These are phyloP conservation scores for Helicorthomorpha holstii DNA, from an alignment of 1,140 invertebrate species.

Conservation along the genomic window DNA sequence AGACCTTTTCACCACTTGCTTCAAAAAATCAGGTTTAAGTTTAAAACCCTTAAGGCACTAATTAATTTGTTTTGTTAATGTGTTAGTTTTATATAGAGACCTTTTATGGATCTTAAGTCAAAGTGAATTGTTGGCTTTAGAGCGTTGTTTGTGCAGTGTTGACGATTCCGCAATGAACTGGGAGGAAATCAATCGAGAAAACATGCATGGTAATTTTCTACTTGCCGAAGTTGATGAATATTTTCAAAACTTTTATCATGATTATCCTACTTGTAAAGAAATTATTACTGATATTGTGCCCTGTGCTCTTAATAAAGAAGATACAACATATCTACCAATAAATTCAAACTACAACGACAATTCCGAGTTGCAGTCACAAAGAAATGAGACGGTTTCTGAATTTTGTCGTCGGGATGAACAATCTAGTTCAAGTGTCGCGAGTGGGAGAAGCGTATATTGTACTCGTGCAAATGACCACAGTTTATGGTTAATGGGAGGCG, in stretches of 20 bases:
- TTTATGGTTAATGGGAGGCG: too few species aligned
- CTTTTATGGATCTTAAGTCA: slow-evolving; percentile 70
- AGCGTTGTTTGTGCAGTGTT: slow-evolving; percentile 74
- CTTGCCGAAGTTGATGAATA: slow-evolving; percentile 46
- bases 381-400: too few species aligned
- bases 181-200: neutral
- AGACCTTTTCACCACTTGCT: slow-evolving; percentile 56
- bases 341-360: too few species aligned
- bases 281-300: slow-evolving; percentile 28
- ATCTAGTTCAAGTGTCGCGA: too few species aligned
- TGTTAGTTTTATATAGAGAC: slow-evolving; percentile 35
- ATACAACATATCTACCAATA: too few species aligned
- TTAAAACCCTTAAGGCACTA: too few species aligned
- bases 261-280: slow-evolving; percentile 45
- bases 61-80: neutral
- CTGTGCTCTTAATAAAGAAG: too few species aligned
- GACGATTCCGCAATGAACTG: slow-evolving; percentile 42
- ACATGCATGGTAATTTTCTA: slow-evolving; percentile 17
- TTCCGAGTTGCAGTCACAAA: too few species aligned
- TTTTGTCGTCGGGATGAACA: too few species aligned
- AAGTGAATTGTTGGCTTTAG: slow-evolving; percentile 61
- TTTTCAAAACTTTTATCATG: slow-evolving; percentile 48
- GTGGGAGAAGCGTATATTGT: too few species aligned
- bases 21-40: slow-evolving; percentile 30
- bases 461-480: too few species aligned